Evolutionary conservation across 2,797 vertebrate genomes (phyloP), one percentile per base, ranked within the genome.

Genomic region (Hypotaenidia okinawae): DNA sequence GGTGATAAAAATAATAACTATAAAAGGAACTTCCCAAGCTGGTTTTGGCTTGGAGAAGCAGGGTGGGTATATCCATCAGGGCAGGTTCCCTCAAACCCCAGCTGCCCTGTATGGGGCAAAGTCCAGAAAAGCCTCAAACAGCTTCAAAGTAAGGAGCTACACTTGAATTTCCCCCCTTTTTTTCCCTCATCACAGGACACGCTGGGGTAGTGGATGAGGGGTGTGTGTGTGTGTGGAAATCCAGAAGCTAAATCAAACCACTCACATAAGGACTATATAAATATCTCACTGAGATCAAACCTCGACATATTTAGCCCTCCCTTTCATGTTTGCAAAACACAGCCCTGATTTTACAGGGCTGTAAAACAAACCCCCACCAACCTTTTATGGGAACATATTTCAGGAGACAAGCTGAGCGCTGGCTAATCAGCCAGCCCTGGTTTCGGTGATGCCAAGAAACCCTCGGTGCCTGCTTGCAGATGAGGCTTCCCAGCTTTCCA

Each of bases 131-230:
- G 4, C 25, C 51, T 2, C 2, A 8, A 70, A 4, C 17, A 54
- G 41, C 55, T 58, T 70, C 37, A 58, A 57, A 52, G 6, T 43
- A 24, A 47, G 28, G 16, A 63, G 24, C 25, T 28, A 11, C 16
- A 1, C n/a, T 49, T 5, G 21, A 28, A 59, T 73, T 64, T 54
- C 3, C 11, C 49, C 35, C 11, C 3, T 7, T 23, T 39, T 32
- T 17, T 8, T 21, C 10, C 45, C 66, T 37, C 11, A 5, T 9
- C 5, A 0, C 23, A 37, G 66, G 17, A 52, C 68, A 11, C 18
- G 28, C 35, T 3, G 3, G 0, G 3, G 33, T 6, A 23, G 49
- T 14, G 13, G 49, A 14, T 35, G 45, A 4, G 13, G 24, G n/a
- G 32, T n/a, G n/a, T n/a, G n/a, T n/a, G 35, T 35, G 35, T 35